These are phyloP conservation scores for Pitta sordida DNA, from an alignment of 2,113 vertebrate species.

Conservation along the genomic window DNA sequence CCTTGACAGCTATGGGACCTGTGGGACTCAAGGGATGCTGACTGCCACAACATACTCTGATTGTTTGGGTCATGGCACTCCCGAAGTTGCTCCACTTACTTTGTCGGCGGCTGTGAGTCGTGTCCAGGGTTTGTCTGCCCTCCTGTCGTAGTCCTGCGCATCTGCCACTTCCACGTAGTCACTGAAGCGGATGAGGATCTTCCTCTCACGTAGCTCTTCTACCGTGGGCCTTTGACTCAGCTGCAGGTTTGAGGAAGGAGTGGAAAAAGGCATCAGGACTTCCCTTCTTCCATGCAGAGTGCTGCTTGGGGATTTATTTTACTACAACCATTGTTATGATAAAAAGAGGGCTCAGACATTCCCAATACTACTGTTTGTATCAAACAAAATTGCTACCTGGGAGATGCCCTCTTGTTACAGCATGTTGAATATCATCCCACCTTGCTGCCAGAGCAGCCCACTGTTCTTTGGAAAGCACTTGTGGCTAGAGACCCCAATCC, in stretches of 20 bases:
- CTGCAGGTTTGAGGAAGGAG: constrained; percentile 61
- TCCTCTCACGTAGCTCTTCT: constrained; percentile 92
- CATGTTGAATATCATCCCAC: neutral
- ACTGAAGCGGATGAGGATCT: constrained; percentile 96
- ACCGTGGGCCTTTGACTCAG: constrained; percentile 97
- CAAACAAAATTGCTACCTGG: neutral
- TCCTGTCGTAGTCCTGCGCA: constrained; percentile 94
- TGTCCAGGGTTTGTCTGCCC: constrained; percentile 97
- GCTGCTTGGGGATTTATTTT: neutral
- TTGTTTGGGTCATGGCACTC: neutral
- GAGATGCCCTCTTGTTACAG: neutral
- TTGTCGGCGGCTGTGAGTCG: constrained; percentile 96
- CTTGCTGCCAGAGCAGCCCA: neutral
- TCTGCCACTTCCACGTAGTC: constrained; percentile 98
- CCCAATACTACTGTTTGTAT: neutral
- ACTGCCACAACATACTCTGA: neutral
- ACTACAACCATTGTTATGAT: accelerated
- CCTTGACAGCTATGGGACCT: neutral
- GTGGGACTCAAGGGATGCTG: neutral
- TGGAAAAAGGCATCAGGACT: neutral
- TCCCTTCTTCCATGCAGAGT: neutral
- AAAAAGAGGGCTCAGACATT: neutral
- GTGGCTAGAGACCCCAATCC: neutral
- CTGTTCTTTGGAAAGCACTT: neutral
- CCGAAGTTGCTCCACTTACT: constrained; percentile 60